Percentiles rank a stretch among this genome's conserved stretches.
Conservation (phyloP, 2,797 vertebrate genomes). For the Enoplosus armatus region DNA sequence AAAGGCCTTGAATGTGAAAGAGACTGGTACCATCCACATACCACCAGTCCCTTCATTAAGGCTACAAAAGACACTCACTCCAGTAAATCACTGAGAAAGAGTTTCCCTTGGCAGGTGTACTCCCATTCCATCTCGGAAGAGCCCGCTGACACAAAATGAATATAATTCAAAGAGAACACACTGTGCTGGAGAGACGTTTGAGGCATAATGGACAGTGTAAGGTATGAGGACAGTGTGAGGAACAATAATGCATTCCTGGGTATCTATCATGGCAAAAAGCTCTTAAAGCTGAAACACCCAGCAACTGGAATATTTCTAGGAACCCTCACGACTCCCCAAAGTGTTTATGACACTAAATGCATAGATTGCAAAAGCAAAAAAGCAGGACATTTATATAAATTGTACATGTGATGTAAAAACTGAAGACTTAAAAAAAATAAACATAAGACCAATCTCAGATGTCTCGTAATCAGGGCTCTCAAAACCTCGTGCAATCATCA, state of each 20-base stretch:
- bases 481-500: neutral
- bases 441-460: conserved; percentile 1
- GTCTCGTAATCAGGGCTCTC: neutral
- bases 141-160: conserved; percentile 64
- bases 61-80: conserved; percentile 76
- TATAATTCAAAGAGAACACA: conserved; percentile 68
- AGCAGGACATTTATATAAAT: neutral
- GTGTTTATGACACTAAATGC: neutral
- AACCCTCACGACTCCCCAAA: conserved; percentile 7
- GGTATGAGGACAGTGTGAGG: conserved; percentile 49
- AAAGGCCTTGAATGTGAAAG: conserved; percentile 81
- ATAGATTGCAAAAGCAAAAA: conserved; percentile 5
- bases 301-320: conserved; percentile 18
- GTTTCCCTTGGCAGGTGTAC: conserved; percentile 75
- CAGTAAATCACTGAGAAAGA: conserved; percentile 78
- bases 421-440: neutral
- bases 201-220: conserved; percentile 51
- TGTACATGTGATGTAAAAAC: neutral
- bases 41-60: conserved; percentile 82
- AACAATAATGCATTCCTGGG: conserved; percentile 54
- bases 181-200: conserved; percentile 49
- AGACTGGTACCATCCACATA: conserved; percentile 84
- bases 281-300: conserved; percentile 20
- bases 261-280: conserved; percentile 44
- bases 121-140: conserved; percentile 72